Evolutionary conservation across 2,797 vertebrate species (phyloP).

Genomic region (Melopsittacus undulatus): DNA sequence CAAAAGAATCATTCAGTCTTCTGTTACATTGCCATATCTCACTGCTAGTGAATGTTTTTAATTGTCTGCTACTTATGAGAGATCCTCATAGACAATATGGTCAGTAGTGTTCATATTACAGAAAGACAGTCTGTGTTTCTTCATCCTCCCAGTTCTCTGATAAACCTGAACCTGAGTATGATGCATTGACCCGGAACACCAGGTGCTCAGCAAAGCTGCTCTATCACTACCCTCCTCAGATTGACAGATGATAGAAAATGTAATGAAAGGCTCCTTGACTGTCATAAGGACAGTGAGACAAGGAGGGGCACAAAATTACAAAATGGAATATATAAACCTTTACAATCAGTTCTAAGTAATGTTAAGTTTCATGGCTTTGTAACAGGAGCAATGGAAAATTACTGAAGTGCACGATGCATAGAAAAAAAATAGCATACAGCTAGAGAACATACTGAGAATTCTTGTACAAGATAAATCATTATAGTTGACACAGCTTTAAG

Average conservation of each 20-base stretch:
- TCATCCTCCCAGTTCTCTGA: not conserved
- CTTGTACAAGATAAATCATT: no score
- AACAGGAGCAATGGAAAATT: no score
- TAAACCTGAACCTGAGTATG: not conserved
- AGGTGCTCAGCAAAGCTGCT: not conserved
- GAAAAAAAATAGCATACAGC: no score
- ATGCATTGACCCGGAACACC: not conserved
- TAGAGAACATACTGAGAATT: no score
- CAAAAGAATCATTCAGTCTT: not conserved
- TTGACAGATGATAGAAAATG: not conserved
- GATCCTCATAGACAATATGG: not conserved
- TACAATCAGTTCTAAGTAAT: no score
- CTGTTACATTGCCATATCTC: not conserved
- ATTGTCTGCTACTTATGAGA: not conserved
- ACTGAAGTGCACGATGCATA: no score
- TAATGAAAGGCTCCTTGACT: not conserved
- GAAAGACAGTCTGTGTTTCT: not conserved
- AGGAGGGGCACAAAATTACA: no score
- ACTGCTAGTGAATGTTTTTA: not conserved
- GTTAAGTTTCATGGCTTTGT: no score
- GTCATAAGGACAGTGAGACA: not conserved
- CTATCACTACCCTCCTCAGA: not conserved
- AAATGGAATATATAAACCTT: no score
- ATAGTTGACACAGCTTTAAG: no score
- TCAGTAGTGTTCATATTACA: not conserved